Conservation (phyloP, 1,140 invertebrate genomes). For the Himalopsyche phryganea region DNA sequence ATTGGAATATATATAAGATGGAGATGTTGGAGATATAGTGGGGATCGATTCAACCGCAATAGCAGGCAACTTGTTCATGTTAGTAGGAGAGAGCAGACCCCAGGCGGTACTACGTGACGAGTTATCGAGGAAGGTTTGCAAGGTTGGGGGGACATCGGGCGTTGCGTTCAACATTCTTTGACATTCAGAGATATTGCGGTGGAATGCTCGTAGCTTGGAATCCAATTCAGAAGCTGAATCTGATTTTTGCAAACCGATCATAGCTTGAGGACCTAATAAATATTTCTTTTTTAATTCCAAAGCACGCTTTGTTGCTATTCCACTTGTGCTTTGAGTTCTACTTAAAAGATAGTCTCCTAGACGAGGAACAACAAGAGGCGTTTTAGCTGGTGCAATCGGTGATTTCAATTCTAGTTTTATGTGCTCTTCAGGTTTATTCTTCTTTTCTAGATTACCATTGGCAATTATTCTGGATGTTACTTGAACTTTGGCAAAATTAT, state of each 20-base stretch:
- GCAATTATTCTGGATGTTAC: slow-evolving; percentile 12
- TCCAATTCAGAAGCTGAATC: slow-evolving; percentile 82
- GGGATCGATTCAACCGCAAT: slow-evolving; percentile 3
- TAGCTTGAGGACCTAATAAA: slow-evolving; percentile 63
- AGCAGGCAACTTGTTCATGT: slow-evolving; percentile 7
- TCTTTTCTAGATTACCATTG: slow-evolving; percentile 17
- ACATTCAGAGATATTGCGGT: slow-evolving; percentile 82
- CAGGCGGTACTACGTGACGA: slow-evolving; percentile 28
- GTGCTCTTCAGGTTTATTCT: slow-evolving; percentile 4
- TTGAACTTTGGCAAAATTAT: slow-evolving; percentile 17
- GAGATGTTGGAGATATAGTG: background rate
- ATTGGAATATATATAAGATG: slow-evolving; percentile 1
- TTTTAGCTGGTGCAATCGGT: slow-evolving; percentile 19
- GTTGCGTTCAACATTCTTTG: slow-evolving; percentile 83
- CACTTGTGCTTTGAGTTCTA: slow-evolving; percentile 78
- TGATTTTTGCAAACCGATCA: slow-evolving; percentile 69
- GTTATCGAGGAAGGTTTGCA: slow-evolving; percentile 63
- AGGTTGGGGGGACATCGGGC: slow-evolving; percentile 67
- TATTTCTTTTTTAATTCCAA: slow-evolving; percentile 82
- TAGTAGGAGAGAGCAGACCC: slow-evolving; percentile 43
- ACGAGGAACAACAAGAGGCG: slow-evolving; percentile 49
- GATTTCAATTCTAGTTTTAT: slow-evolving; percentile 15
- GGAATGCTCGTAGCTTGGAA: slow-evolving; percentile 75
- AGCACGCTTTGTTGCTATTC: slow-evolving; percentile 80
- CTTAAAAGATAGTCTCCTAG: slow-evolving; percentile 72